Conservation (phyloP, 2,113 vertebrate genomes). For the Petaurus breviceps region DNA sequence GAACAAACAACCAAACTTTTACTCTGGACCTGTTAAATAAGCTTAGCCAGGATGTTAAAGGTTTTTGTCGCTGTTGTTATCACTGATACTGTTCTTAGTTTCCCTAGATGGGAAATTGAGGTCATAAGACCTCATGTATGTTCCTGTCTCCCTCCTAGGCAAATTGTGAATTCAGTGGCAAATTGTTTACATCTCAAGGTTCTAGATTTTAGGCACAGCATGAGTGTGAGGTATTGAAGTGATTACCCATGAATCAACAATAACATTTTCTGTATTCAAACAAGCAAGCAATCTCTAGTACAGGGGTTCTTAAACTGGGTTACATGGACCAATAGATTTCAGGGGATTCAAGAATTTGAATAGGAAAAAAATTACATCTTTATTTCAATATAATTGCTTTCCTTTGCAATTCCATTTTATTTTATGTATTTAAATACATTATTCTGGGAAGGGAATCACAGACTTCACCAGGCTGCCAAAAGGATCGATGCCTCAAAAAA, state of each 20-base stretch:
- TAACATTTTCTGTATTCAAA: neutral
- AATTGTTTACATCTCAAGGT: neutral
- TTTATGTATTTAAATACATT: neutral
- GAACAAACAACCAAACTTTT: neutral
- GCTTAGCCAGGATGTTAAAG: neutral
- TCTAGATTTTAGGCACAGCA: neutral
- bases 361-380: neutral
- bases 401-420: neutral
- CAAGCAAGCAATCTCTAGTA: neutral
- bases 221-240: neutral
- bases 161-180: neutral
- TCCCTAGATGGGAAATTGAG: neutral
- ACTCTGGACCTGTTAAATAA: slow-evolving; percentile 24
- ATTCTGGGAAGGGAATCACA: neutral
- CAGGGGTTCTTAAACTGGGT: neutral
- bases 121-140: neutral
- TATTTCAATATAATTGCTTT: neutral
- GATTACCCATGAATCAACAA: slow-evolving; percentile 20
- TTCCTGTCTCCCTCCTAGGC: neutral
- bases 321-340: neutral
- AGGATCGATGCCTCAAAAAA: neutral
- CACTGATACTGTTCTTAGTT: neutral
- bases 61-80: neutral
- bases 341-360: neutral
- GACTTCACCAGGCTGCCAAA: neutral